Base-by-base conservation (phyloP, 2,113 vertebrate species). In the Mormoops blainvillei region DNA sequence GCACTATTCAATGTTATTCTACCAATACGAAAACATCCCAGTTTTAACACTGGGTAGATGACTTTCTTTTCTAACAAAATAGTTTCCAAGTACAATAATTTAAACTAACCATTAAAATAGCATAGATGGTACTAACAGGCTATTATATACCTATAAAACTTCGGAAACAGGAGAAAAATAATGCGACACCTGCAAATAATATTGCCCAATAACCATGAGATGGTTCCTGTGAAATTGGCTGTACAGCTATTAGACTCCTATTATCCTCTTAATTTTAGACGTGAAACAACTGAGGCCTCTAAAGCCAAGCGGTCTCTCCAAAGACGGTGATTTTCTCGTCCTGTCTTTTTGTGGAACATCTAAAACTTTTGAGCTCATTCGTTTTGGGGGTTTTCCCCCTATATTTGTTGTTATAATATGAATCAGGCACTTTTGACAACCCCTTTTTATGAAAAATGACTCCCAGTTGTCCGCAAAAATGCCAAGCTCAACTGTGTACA, bases 381-480 rank as follows among this genome's bases (percentile, higher is more conserved):
- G 86, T 14, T 70, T 65, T 92, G 77, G 61, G 89, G 36, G 9
- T 31, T 76, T 48, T 96, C 92, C 95, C 95, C 92, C 82, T 95
- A 77, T 78, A 80, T 97, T 94, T 94, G 81, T 88, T 94, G 70
- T 77, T 95, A 73, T 45, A 96, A 91, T 91, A 83, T 89, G 94
- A 96, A 95, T 94, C 85, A 76, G 92, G 91, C 85, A 82, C 68
- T 97, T 95, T 94, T 52, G 67, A 97, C 94, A 97, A 93, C 80
- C 84, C 33, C 52, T 97, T 95, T 88, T 96, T 97, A 95, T 97
- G 91, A 97, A 98, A 97, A 94, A 97, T 97, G 97, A 97, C 85
- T 98, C 96, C 96, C 13, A 77, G 65, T 97, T 96, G 96, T 96
- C 73, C 74, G 88, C 70, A 92, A 94, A 97, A 95, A 87, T 52